phyloP scores from a whole-genome alignment of 1,140 invertebrate species.

The Aradophagus sp. region DNA sequence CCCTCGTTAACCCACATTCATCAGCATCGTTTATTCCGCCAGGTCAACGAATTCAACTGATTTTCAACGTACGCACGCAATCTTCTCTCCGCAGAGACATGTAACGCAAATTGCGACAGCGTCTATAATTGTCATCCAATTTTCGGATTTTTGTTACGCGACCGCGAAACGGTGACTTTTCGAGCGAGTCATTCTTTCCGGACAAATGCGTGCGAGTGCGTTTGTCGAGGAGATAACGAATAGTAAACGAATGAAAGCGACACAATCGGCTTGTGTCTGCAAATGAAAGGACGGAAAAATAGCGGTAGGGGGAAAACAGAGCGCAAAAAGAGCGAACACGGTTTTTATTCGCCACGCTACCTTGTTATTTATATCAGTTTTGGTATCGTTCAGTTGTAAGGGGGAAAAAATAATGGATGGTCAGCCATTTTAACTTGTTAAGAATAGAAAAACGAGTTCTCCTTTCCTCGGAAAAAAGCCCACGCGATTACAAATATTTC shows the following conservation, averaged over 20 bases:
- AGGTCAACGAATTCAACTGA: conserved; percentile 60
- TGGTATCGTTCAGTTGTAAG: conserved; percentile 21
- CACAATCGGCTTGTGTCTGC: conserved; percentile 50
- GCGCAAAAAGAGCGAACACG: conserved; percentile 27
- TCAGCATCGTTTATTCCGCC: conserved; percentile 50
- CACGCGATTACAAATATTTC: conserved; percentile 49
- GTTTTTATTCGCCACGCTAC: conserved; percentile 23
- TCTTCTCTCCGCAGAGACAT: conserved; percentile 32
- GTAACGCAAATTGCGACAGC: conserved; percentile 2
- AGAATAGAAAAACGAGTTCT: conserved; percentile 29
- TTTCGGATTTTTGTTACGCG: conserved; percentile 17
- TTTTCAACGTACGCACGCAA: conserved; percentile 60
- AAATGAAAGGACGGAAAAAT: conserved; percentile 25
- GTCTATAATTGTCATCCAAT: conserved; percentile 29
- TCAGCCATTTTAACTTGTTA: too few species aligned
- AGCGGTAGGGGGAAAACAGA: neutral
- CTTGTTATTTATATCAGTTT: conserved; percentile 51
- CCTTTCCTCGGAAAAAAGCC: conserved; percentile 11
- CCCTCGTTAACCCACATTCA: conserved; percentile 71
- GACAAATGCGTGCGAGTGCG: conserved; percentile 48
- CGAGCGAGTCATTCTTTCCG: conserved; percentile 40
- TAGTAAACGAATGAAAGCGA: conserved; percentile 46
- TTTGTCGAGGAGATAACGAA: conserved; percentile 53
- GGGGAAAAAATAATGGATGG: too few species aligned
- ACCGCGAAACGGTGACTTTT: conserved; percentile 22